phyloP scores from a whole-genome alignment of 2,113 vertebrate genomes.

The Amia ocellicauda region DNA sequence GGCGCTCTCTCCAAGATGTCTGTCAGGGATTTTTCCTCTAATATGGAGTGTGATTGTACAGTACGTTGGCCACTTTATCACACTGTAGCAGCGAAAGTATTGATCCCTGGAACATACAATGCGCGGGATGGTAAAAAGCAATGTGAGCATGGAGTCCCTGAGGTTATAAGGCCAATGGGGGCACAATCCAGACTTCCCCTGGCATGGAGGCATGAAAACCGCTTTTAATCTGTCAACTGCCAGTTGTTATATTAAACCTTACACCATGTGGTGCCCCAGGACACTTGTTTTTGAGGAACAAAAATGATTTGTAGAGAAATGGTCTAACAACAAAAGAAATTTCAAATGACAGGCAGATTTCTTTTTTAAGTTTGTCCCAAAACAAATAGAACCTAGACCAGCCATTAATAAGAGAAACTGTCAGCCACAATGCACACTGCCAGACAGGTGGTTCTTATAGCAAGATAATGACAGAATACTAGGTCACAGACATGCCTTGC shows the following conservation, averaged over 20 bases:
- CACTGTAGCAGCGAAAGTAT: constrained; percentile 37
- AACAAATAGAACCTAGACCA: too few species aligned
- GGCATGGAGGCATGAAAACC: constrained; percentile 41
- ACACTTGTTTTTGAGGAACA: constrained; percentile 11
- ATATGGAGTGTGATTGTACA: constrained; percentile 43
- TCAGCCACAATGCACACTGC: too few species aligned
- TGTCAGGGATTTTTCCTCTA: constrained; percentile 43
- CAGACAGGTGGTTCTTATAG: too few species aligned
- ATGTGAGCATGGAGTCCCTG: constrained; percentile 40
- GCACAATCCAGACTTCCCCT: constrained; percentile 31
- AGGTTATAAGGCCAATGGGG: constrained; percentile 37
- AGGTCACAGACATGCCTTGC: too few species aligned
- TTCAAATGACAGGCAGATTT: too few species aligned
- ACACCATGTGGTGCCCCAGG: not conserved
- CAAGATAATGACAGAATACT: too few species aligned
- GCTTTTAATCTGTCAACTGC: constrained; percentile 44
- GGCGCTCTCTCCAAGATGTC: constrained; percentile 27
- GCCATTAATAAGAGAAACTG: too few species aligned
- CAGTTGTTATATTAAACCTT: constrained; percentile 39
- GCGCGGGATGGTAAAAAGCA: constrained; percentile 29
- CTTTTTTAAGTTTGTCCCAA: too few species aligned
- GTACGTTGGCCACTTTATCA: constrained; percentile 50
- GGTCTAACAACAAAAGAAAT: too few species aligned
- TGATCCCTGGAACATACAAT: constrained; percentile 37
- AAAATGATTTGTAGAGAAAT: constrained; percentile 23